Percentiles rank a stretch among this genome's conserved stretches.
phyloP scores from a whole-genome alignment of 2,113 vertebrate genomes.

The Seriola rivoliana region DNA sequence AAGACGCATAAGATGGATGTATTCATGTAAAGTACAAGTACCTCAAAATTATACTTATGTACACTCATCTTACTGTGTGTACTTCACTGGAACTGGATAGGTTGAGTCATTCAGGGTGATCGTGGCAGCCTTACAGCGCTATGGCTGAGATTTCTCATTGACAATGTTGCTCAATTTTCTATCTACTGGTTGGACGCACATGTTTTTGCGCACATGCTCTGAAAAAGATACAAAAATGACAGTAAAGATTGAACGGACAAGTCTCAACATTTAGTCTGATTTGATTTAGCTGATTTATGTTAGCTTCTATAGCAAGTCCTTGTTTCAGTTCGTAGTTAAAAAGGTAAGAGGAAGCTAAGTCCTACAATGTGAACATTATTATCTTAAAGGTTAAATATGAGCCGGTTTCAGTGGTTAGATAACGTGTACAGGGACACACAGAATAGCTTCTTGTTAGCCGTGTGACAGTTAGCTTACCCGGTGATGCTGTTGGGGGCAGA shows the following conservation, averaged over 20 bases:
- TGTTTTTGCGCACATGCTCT: not conserved
- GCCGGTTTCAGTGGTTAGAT: not conserved
- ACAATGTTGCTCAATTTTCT: not conserved
- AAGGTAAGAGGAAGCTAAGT: too few relatives aligned
- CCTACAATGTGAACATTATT: not conserved
- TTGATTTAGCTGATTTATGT: not conserved
- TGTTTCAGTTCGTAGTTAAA: too few relatives aligned
- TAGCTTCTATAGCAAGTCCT: not conserved
- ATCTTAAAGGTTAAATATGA: accelerated
- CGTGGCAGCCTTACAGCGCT: not conserved
- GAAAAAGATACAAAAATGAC: not conserved
- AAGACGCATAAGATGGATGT: too few relatives aligned
- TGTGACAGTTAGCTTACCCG: slow-evolving; percentile 68
- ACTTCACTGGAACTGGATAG: too few relatives aligned
- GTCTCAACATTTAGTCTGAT: not conserved
- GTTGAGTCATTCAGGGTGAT: too few relatives aligned
- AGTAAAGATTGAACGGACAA: not conserved
- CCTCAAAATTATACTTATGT: too few relatives aligned
- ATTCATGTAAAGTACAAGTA: too few relatives aligned
- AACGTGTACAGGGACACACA: too few relatives aligned
- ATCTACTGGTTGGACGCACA: not conserved
- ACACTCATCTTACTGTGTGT: too few relatives aligned
- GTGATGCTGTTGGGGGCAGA: slow-evolving; percentile 48
- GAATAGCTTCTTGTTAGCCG: slow-evolving; percentile 33
- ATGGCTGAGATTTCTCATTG: not conserved